Evolutionary conservation across 2,113 vertebrate genomes (phyloP).

Genomic region (Girardinichthys multiradiatus): DNA sequence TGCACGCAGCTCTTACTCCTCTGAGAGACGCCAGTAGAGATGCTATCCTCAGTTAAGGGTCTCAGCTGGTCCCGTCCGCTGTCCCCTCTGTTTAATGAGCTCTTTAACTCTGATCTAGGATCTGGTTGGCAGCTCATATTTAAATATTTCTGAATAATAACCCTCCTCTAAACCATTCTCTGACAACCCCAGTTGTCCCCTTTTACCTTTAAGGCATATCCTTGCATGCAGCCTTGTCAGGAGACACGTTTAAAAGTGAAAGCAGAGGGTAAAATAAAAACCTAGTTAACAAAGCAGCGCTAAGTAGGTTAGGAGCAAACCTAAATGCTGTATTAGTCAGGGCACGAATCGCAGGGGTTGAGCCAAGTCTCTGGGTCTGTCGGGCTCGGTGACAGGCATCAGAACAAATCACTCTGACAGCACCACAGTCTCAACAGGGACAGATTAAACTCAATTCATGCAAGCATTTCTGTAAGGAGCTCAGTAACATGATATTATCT

Average conservation of each 20-base stretch:
- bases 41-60: slow-evolving; percentile 71
- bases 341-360: slow-evolving; percentile 77
- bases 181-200: slow-evolving; percentile 52
- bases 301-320: slow-evolving; percentile 72
- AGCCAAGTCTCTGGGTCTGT: slow-evolving; percentile 81
- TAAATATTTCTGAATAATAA: slow-evolving; percentile 81
- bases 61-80: slow-evolving; percentile 81
- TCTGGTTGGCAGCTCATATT: slow-evolving; percentile 56
- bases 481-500: slow-evolving; percentile 81
- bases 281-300: slow-evolving; percentile 67
- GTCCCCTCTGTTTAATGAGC: slow-evolving; percentile 83
- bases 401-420: slow-evolving; percentile 87
- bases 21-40: slow-evolving; percentile 59
- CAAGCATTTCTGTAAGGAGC: slow-evolving; percentile 79
- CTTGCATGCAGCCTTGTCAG: slow-evolving; percentile 60
- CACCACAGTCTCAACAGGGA: slow-evolving; percentile 69
- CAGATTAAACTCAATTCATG: slow-evolving; percentile 82
- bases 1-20: slow-evolving; percentile 83
- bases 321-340: slow-evolving; percentile 84
- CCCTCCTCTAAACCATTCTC: slow-evolving; percentile 36
- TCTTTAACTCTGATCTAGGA: slow-evolving; percentile 62
- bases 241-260: slow-evolving; percentile 75
- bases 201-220: slow-evolving; percentile 53
- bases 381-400: slow-evolving; percentile 81
- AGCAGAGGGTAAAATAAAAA: slow-evolving; percentile 73